Base-by-base conservation (phyloP, 2,797 vertebrate species). In the Taenioides sp. region DNA sequence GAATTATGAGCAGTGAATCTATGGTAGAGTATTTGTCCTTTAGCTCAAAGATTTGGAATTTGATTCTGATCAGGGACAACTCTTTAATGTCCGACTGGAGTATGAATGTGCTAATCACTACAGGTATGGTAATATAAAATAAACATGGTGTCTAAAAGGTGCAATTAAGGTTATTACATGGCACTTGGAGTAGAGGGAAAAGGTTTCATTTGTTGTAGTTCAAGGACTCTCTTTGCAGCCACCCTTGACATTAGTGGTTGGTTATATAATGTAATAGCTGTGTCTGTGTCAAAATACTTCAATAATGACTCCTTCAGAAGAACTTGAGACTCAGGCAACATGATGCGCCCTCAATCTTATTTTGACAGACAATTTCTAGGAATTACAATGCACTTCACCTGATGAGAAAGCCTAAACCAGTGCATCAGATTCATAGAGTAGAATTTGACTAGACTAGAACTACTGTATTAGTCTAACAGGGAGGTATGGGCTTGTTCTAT, bases 271-370 rank as follows among this genome's bases (percentile, higher is more conserved):
- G 10, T 55, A 23, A 55, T 55, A 34, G 59, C 27, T 31, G 1
- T 34, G 28, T 20, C 17, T 0, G 18, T 1, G 28, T 10, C 59
- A 61, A 31, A 31, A 61, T 23, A 40, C 12, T 40, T 63, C 61
- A 40, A 14, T 40, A 40, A 63, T n/a, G 61, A 63, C 9, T 11
- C 31, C 31, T 37, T 63, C 34, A 63, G 4, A 63, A 63, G 61
- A 63, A 63, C 31, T 14, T 63, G 61, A 63, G 31, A 63, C 60
- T 37, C 31, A 6, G 7, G 28, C 20, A 63, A 63, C 61, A 22
- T 14, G 31, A 63, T 4, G 34, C 61, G 14, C 59, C 4, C 61
- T 40, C 16, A 4, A 14, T 63, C 34, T 63, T 63, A 43, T 34
- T 61, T 34, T 34, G 59, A 61, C 59, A 34, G 28, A 34, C 27